These are phyloP conservation scores for Physocephala rufipes DNA, from an alignment of 2,888 invertebrate genomes.

Conservation along the genomic window DNA sequence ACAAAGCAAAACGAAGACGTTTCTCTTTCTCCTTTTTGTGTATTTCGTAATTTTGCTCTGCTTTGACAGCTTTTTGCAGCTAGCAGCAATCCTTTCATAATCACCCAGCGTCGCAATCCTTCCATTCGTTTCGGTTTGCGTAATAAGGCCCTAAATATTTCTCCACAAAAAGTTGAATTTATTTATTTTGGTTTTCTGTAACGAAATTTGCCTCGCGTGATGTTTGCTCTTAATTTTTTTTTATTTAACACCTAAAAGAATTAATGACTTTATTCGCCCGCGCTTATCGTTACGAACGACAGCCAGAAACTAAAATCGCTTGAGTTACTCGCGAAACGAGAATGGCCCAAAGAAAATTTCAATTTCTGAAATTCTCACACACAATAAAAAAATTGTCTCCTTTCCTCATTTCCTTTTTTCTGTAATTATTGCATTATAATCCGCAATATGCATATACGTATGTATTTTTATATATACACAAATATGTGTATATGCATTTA, in stretches of 20 bases:
- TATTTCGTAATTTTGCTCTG: too few relatives aligned
- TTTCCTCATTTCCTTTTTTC: conserved; percentile 11
- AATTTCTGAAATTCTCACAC: conserved; percentile 11
- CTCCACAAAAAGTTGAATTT: not conserved
- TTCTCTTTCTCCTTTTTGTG: too few relatives aligned
- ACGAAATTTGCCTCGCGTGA: not conserved
- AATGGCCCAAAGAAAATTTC: conserved; percentile 16
- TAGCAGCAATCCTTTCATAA: not conserved
- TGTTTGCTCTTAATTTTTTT: conserved; percentile 14
- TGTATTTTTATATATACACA: not conserved
- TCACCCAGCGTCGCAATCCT: not conserved
- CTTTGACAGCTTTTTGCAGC: too few relatives aligned
- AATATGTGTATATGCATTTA: not conserved
- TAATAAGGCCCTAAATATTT: too few relatives aligned
- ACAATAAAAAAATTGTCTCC: not conserved
- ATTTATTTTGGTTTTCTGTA: not conserved
- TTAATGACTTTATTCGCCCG: not conserved
- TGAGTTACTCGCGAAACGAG: conserved; percentile 28
- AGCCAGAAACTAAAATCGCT: conserved; percentile 36
- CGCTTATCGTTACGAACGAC: conserved; percentile 29
- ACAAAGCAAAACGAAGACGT: too few relatives aligned
- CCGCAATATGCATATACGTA: too few relatives aligned
- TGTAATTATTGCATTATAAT: not conserved
- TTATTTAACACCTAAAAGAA: not conserved
- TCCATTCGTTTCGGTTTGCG: too few relatives aligned